These are phyloP conservation scores for Margaritifera margaritifera DNA, from an alignment of 2,888 invertebrate genomes.

Conservation along the genomic window DNA sequence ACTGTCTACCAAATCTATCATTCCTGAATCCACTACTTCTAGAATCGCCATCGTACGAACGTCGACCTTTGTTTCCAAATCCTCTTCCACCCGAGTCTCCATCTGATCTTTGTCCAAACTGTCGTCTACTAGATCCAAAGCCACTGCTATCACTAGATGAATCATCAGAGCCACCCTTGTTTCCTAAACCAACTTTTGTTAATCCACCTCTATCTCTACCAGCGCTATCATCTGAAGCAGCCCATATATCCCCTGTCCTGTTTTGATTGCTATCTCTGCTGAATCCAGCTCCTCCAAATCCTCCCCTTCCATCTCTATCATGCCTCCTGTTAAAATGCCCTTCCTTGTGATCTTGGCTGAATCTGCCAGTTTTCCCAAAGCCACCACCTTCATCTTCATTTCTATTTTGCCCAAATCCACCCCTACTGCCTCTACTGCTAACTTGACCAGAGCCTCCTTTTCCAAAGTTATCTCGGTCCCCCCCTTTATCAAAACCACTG, in stretches of 20 bases:
- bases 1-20: slow-evolving; percentile 13
- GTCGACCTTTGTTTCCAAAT: background rate
- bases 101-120: slow-evolving; percentile 3
- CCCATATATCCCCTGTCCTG: too few relatives aligned
- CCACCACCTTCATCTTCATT: slow-evolving; percentile 12
- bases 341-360: too few relatives aligned
- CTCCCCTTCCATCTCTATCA: background rate
- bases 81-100: background rate
- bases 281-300: background rate
- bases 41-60: slow-evolving; percentile 4
- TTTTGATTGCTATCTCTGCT: too few relatives aligned
- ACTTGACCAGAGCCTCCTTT: background rate
- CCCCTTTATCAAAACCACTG: slow-evolving; percentile 21
- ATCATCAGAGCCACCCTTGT: too few relatives aligned
- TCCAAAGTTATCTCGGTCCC: slow-evolving; percentile 2
- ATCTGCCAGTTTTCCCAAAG: slow-evolving; percentile 1
- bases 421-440: slow-evolving; percentile 8
- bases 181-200: too few relatives aligned
- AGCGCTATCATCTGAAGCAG: too few relatives aligned
- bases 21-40: slow-evolving; percentile 8
- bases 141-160: too few relatives aligned
- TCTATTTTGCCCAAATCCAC: slow-evolving; percentile 10
- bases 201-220: too few relatives aligned
- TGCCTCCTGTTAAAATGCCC: background rate
- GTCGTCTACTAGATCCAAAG: slow-evolving; percentile 5